Evolutionary conservation across 2,888 invertebrate genomes (phyloP), one percentile per base, ranked within the genome.

Genomic region (Dasypogon diadema): DNA sequence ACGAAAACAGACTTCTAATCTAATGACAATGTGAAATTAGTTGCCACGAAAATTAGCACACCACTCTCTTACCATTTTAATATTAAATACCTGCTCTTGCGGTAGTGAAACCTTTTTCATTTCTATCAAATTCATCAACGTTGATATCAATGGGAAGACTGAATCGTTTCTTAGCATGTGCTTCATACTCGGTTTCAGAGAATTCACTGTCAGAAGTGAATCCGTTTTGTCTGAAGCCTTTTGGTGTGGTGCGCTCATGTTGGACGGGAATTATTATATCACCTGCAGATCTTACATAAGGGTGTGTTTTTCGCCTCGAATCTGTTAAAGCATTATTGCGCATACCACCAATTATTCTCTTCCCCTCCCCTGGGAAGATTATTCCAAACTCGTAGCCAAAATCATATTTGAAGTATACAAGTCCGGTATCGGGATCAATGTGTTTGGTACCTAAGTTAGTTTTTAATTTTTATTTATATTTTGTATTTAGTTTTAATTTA

Each of bases 341-440:
- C 54, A 77, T 82, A 78, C 83, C 84, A 79, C 83, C 84, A 77
- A 86, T 82, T 78, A 86, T 84, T 80, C 87, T 87, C 83, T 88
- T 89, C 79, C 90, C 88, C 83, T 91, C 91, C 65, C 91, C 91
- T 51, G 92, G 92, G 65, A 92, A 87, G 58, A 92, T 88, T 79
- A 92, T 89, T 77, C 92, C 92, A 83, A 92, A 92, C 84, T 93
- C 93, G 84, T 92, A 93, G 80, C 92, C 92, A 82, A 93, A 93
- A 87, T 93, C 93, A 84, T 93, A 93, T 87, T 93, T 93, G 88
- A 93, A 93, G 87, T 93, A 93, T 82, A 93, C 92, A 77, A 93
- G 87, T 80, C 92, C 92, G 63, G 92, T 92, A 82, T 92, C 91
- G 79, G 92, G 92, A 84, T 92, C 92, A 83, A 92, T 90, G 85